A percentile compares a stretch with the other conserved stretches of the same genome.
Evolutionary conservation across 2,888 invertebrate genomes (phyloP).

Genomic region (Nesidiocoris tenuis): DNA sequence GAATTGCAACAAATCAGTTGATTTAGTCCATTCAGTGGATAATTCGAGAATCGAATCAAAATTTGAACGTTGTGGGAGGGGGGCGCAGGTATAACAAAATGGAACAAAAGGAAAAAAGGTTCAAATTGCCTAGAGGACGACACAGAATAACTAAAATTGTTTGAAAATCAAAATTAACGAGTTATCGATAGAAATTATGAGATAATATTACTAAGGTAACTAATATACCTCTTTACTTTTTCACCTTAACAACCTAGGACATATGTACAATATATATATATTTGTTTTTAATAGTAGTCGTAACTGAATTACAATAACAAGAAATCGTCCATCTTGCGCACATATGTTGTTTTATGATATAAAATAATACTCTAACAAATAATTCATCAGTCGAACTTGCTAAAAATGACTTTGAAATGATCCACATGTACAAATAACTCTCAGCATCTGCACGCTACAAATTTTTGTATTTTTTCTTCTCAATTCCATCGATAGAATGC

Average conservation of each 20-base stretch:
- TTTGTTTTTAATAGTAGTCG: constrained; percentile 13
- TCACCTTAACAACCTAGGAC: constrained; percentile 4
- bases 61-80: too few relatives aligned
- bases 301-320: constrained; percentile 37
- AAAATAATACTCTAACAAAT: constrained; percentile 43
- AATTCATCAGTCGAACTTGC: constrained; percentile 40
- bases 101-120: too few relatives aligned
- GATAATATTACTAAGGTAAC: constrained; percentile 41
- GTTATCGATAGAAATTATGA: constrained; percentile 36
- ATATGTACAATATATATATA: constrained; percentile 38
- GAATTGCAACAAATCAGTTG: background rate
- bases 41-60: background rate
- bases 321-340: constrained; percentile 29
- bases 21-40: background rate
- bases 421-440: background rate
- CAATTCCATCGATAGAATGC: background rate
- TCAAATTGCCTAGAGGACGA: constrained; percentile 33
- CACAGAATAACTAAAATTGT: background rate
- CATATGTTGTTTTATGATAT: constrained; percentile 14
- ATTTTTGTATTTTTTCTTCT: background rate
- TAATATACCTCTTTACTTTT: constrained; percentile 39
- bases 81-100: background rate
- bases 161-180: constrained; percentile 22
- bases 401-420: constrained; percentile 39
- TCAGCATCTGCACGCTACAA: background rate